A percentile compares a stretch with the other conserved stretches of the same genome.
phyloP scores from a whole-genome alignment of 2,113 vertebrate species.

The Chamaea fasciata region DNA sequence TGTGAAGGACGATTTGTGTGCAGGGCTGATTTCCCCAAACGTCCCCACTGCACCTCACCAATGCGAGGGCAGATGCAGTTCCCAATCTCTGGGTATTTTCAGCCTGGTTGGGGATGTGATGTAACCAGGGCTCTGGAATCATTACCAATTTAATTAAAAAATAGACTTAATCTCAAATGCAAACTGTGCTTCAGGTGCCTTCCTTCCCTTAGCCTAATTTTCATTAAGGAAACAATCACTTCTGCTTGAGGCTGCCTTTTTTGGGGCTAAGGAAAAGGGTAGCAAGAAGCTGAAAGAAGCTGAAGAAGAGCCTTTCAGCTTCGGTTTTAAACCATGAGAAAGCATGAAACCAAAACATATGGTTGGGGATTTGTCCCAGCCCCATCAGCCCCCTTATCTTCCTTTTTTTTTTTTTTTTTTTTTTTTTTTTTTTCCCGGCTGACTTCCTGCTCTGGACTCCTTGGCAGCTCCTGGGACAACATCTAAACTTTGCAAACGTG shows the following conservation, averaged over 20 bases:
- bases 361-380: neutral
- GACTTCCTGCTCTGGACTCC: conserved; percentile 40
- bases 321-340: neutral
- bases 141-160: neutral
- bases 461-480: neutral
- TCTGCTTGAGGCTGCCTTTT: neutral
- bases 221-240: neutral
- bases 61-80: neutral
- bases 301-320: neutral
- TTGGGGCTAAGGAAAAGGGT: neutral
- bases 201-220: neutral
- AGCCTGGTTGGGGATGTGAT: neutral
- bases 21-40: neutral
- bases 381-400: conserved; percentile 9
- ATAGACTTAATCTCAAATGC: neutral
- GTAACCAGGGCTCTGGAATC: neutral
- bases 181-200: neutral
- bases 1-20: neutral
- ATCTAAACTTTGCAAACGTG: neutral
- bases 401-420: neutral
- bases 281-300: neutral
- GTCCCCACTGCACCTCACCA: rapidly evolving
- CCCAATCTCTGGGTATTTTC: neutral
- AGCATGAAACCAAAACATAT: neutral
- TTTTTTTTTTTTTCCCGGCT: neutral